Evolutionary conservation across 2,113 vertebrate genomes (phyloP).

Genomic region (Polypterus bichir): DNA sequence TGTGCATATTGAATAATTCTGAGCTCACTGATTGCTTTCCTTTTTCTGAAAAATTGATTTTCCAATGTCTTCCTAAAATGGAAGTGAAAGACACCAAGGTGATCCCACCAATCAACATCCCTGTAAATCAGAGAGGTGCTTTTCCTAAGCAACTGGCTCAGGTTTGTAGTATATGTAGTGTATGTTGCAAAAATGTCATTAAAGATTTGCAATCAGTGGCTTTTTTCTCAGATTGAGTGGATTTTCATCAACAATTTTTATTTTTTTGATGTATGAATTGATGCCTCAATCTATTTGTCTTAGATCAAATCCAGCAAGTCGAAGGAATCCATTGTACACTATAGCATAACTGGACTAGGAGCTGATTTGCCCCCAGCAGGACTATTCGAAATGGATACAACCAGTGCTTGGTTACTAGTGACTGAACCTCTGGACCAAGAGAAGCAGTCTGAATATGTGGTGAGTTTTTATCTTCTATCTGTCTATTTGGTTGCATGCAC

Average conservation of each 20-base stretch:
- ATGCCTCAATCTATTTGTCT: slow-evolving; percentile 4
- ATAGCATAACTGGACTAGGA: slow-evolving; percentile 42
- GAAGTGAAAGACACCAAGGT: background rate
- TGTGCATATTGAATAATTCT: no score
- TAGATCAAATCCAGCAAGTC: slow-evolving; percentile 38
- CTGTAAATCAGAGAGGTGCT: background rate
- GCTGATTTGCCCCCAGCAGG: slow-evolving; percentile 23
- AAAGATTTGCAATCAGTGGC: background rate
- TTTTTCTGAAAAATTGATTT: no score
- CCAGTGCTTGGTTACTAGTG: slow-evolving; percentile 24
- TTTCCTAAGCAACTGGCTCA: background rate
- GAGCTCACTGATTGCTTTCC: no score
- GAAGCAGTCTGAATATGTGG: slow-evolving; percentile 17
- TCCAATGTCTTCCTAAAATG: no score
- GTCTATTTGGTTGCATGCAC: background rate
- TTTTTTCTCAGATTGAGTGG: no score
- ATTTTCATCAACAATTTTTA: no score
- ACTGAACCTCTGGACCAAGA: slow-evolving; percentile 41
- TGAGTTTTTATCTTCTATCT: background rate
- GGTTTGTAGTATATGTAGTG: slow-evolving; percentile 13
- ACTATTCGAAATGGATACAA: slow-evolving; percentile 30
- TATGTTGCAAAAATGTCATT: slow-evolving; percentile 10
- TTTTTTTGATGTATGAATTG: no score
- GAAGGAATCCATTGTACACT: slow-evolving; percentile 19
- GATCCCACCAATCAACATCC: no score